Base-by-base conservation (phyloP, 2,797 vertebrate genomes). In the Columba guinea region DNA sequence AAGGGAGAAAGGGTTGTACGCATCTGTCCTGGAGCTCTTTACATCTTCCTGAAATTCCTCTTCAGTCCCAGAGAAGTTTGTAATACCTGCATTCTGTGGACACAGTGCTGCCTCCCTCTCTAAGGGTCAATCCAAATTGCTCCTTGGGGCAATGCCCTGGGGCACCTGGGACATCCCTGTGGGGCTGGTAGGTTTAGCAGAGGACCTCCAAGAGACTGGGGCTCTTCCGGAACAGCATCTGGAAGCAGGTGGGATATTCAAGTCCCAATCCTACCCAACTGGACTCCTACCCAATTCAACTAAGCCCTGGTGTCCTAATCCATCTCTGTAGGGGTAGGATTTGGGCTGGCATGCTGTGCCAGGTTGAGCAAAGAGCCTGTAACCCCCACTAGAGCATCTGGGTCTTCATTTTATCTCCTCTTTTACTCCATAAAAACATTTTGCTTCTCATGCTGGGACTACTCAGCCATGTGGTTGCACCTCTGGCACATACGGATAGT, bases 401-500 rank as follows among this genome's bases (percentile, higher is more conserved):
- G 15, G 19, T 41, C 55, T 55, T 56, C 9, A 13, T 65, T 80
- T 53, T 28, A 13, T 14, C 39, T 70, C 52, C 26, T 58, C 51
- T 86, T 69, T 26, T 5, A 5, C 41, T 23, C 19, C 23, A 21
- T 15, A 6, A 55, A 48, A 44, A 9, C 26, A 16, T 28, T 37
- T 60, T 52, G 13, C 4, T 56, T 76, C 63, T 41, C 52, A 19
- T 1, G 2, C 32, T n/a, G 28, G 64, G 46, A 18, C 46, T 28
- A 18, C 39, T 92, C 27, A 60, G 48, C 59, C n/a, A 1, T 9
- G 34, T 12, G 26, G 7, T 49, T 49, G 46, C 55, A 52, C 28
- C 44, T 74, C 80, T 13, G 21, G 14, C 23, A 11, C 21, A 3
- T 23, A 21, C 0, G 0, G 14, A 28, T 51, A 22, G 35, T 46